Evolutionary conservation across 35 echinoderm and acorn worm species (phyloP).

Genomic region (Anneissia japonica): DNA sequence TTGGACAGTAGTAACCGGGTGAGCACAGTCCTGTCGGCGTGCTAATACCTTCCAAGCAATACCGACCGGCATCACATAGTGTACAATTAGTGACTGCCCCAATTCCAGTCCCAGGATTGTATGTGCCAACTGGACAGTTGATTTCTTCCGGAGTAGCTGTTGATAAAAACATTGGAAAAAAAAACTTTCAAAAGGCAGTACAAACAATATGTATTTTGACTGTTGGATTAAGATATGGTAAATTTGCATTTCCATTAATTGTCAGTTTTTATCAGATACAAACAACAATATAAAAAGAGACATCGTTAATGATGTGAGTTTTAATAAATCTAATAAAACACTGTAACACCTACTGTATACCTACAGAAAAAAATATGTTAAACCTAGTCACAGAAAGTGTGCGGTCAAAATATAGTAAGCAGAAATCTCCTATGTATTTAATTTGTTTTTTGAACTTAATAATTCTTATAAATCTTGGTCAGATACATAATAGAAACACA

Average conservation of each 20-base stretch:
- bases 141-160: slow-evolving; percentile 84
- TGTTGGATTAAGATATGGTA: no score
- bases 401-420: no score
- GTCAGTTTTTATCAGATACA: not conserved
- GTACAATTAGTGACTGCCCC: slow-evolving; percentile 81
- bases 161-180: no score
- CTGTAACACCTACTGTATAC: no score
- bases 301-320: not conserved
- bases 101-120: slow-evolving; percentile 68
- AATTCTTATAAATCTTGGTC: no score
- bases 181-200: no score
- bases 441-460: no score
- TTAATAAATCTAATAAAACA: no score
- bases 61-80: slow-evolving; percentile 69
- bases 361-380: no score
- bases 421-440: no score
- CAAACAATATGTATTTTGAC: no score
- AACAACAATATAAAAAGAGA: not conserved
- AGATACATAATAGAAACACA: not conserved
- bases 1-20: slow-evolving; percentile 83
- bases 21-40: slow-evolving; percentile 32
- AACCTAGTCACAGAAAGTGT: no score
- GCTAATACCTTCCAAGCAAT: slow-evolving; percentile 61
- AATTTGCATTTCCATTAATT: not conserved
- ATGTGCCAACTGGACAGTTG: slow-evolving; percentile 84